Evolutionary conservation across 2,113 vertebrate species (phyloP).

Genomic region (Cavia aperea): DNA sequence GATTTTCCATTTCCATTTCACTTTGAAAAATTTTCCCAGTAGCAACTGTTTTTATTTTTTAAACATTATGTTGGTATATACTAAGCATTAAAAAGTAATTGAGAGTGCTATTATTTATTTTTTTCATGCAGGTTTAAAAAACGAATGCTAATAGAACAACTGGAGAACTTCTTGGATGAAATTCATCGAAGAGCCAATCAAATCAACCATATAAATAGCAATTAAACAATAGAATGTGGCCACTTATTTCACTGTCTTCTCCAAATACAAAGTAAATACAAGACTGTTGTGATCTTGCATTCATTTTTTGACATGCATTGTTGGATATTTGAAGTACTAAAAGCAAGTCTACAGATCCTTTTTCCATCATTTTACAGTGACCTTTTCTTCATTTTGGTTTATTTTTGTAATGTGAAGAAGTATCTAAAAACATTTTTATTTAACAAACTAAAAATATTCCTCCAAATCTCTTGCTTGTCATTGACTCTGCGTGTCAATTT

Average conservation of each 20-base stretch:
- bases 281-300: slow-evolving; percentile 75
- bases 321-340: slow-evolving; percentile 74
- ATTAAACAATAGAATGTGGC: slow-evolving; percentile 73
- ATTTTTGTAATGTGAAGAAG: slow-evolving; percentile 81
- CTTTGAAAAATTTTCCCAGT: slow-evolving; percentile 41
- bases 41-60: not conserved
- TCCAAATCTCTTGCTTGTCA: slow-evolving; percentile 76
- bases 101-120: slow-evolving; percentile 52
- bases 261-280: slow-evolving; percentile 69
- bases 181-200: slow-evolving; percentile 89
- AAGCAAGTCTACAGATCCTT: slow-evolving; percentile 73
- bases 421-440: slow-evolving; percentile 75
- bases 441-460: slow-evolving; percentile 73
- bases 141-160: slow-evolving; percentile 94
- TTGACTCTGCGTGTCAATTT: slow-evolving; percentile 78
- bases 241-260: slow-evolving; percentile 66
- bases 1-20: slow-evolving; percentile 39
- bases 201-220: slow-evolving; percentile 89
- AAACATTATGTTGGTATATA: slow-evolving; percentile 7
- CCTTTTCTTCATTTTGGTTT: slow-evolving; percentile 75
- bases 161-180: slow-evolving; percentile 94
- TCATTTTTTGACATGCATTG: slow-evolving; percentile 80
- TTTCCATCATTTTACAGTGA: slow-evolving; percentile 73
- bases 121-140: slow-evolving; percentile 91
- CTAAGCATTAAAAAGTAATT: slow-evolving; percentile 29